Evolutionary conservation across 23 tunicate genomes (phyloP).

Genomic region (Styela plicata): DNA sequence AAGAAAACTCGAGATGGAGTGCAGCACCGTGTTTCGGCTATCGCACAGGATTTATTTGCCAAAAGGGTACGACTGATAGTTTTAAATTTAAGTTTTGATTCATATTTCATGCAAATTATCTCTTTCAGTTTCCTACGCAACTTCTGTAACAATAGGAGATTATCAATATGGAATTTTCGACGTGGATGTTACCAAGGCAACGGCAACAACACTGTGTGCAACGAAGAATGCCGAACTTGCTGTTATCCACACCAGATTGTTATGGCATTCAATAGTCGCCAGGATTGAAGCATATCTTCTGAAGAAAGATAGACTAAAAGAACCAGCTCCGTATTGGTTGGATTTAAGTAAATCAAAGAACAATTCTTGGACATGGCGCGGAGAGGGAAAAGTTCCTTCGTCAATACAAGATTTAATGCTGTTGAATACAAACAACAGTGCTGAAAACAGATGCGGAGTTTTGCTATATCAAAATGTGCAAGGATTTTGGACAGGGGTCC

Average conservation of each 20-base stretch:
- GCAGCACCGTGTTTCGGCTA: neutral
- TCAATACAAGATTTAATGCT: neutral
- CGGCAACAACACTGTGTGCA: neutral
- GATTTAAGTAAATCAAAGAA: neutral
- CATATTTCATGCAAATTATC: neutral
- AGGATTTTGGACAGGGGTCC: neutral
- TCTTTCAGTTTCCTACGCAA: neutral
- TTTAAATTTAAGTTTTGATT: neutral
- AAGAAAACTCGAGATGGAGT: neutral
- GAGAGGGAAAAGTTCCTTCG: neutral
- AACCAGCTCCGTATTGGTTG: neutral
- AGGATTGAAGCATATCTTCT: neutral
- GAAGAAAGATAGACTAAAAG: neutral
- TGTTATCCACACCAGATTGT: neutral
- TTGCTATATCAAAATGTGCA: neutral
- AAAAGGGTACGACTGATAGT: neutral
- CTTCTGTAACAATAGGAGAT: neutral
- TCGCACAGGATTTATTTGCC: neutral
- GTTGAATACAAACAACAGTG: neutral
- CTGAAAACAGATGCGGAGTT: neutral
- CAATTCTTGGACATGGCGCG: neutral
- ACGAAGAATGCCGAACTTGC: neutral
- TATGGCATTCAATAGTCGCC: neutral
- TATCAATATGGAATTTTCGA: neutral
- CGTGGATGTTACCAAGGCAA: neutral